Conservation (phyloP, 2,113 vertebrate species). For the Rhagologus leucostigma region DNA sequence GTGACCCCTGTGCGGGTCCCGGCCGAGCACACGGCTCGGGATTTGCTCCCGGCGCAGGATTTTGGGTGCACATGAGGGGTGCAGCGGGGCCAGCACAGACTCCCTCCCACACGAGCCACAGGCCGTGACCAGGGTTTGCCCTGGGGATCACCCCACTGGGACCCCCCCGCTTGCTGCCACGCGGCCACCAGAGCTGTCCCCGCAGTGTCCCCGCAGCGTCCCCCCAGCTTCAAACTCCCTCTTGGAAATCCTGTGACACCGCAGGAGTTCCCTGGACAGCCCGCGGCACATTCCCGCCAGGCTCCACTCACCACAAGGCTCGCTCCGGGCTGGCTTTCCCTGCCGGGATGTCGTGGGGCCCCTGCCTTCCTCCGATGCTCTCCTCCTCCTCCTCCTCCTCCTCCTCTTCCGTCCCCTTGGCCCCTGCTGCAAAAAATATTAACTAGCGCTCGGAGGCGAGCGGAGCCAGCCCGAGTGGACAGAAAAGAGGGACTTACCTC, state of each 20-base stretch:
- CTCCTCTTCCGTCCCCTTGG: background rate
- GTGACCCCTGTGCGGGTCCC: fast-evolving
- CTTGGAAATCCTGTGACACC: background rate
- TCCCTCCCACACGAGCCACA: fast-evolving
- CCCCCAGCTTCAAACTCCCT: background rate
- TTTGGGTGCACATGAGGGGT: background rate
- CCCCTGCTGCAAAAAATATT: slow-evolving; percentile 31
- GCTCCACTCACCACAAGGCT: background rate
- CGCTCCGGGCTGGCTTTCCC: background rate
- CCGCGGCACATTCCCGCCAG: background rate
- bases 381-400: slow-evolving; percentile 23
- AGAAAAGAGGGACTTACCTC: background rate
- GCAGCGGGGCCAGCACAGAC: background rate
- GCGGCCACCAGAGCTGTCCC: background rate
- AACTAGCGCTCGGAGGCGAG: background rate
- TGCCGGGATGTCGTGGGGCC: background rate
- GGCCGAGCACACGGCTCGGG: fast-evolving
- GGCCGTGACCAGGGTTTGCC: fast-evolving
- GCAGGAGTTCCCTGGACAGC: background rate
- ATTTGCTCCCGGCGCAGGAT: fast-evolving
- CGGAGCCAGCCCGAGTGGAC: fast-evolving
- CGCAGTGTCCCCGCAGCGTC: fast-evolving
- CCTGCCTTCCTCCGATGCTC: slow-evolving; percentile 14
- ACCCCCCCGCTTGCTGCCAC: background rate
- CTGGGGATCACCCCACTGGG: background rate